Evolutionary conservation across 2,797 vertebrate genomes (phyloP), one percentile per base, ranked within the genome.

Genomic region (Gorsachius magnificus): DNA sequence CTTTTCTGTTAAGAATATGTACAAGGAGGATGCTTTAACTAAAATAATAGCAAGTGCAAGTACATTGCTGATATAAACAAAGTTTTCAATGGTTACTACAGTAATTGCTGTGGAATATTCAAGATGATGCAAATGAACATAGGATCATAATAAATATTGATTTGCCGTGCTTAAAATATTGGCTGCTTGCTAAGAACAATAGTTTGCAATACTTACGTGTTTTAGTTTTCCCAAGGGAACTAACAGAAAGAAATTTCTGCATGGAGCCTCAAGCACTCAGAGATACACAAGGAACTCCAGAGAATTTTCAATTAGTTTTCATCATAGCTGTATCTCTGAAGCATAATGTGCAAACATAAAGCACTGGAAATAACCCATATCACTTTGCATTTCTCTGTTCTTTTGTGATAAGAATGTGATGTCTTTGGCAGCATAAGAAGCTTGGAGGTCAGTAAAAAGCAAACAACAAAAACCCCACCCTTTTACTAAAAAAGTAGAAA

Each of bases 231-330:
- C 54, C 41, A 69, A 56, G 24, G 11, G 17, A 21, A 54, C 7
- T 38, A 24, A 46, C 4, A 80, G 28, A 81, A 81, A 70, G 2
- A 93, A 82, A 84, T 76, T 84, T 90, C 46, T 86, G 15, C 26
- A 50, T 1, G 6, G 36, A 88, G 38, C 53, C 64, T 86, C 43
- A 69, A 72, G 50, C 28, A 38, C 29, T 76, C 65, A 69, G 33
- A 56, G n/a, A 46, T 57, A 60, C 3, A 11, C 38, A 88, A 43
- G 19, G 31, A 95, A 69, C 16, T 75, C 51, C 64, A 68, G 53
- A 79, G 75, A 91, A 75, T 90, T 88, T 97, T 81, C 57, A 46
- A 58, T 65, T 86, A 69, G 24, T 83, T 95, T 95, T 72, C 36
- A 66, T 91, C 50, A 63, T 19, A 74, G 14, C 26, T 88, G 13